Base-by-base conservation (phyloP, 2,113 vertebrate genomes). In the Chaetodon trifascialis region DNA sequence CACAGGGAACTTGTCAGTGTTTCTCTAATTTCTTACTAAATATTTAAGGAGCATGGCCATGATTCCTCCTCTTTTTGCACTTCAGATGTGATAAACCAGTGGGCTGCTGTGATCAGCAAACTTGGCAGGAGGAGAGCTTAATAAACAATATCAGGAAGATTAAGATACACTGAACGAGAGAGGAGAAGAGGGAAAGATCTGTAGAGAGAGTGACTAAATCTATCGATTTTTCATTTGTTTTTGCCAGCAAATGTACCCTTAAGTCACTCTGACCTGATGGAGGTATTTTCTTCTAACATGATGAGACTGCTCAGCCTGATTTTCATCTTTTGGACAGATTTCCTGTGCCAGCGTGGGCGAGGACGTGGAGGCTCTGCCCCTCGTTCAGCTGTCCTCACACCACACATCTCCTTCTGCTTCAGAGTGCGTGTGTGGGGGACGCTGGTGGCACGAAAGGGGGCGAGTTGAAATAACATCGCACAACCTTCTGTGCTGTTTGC, bases 401-500 rank as follows among this genome's bases (percentile, higher is more conserved):
- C 25, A 47, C 81, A 54, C 58, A 59, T 74, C 54, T 86, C 59
- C 78, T 30, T 19, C 63, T 81, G 80, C 80, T 65, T 74, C 68
- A 74, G 30, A 75, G 81, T 36, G 73, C 60, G 5, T n/a, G 19
- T 82, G 68, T 82, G 84, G 84, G 30, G 75, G 80, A 82, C 80
- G 70, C 44, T 9, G 46, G 72, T 62, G 72, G 52, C 75, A 76
- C 30, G 55, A 69, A 71, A 84, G 64, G 55, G 60, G 69, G 49
- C 56, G 75, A 85, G 68, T 76, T 74, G 76, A 85, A 89, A 90
- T 89, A 89, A 86, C 75, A 60, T 71, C 19, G 60, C 76, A 88
- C 87, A 84, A 83, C 89, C 89, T 83, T 88, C 88, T 86, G 78
- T 87, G 88, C 89, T 84, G 80, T 86, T 90, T 81, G 83, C n/a